Conservation (phyloP, 2,888 invertebrate species). For the Eupithecia vulgata region DNA sequence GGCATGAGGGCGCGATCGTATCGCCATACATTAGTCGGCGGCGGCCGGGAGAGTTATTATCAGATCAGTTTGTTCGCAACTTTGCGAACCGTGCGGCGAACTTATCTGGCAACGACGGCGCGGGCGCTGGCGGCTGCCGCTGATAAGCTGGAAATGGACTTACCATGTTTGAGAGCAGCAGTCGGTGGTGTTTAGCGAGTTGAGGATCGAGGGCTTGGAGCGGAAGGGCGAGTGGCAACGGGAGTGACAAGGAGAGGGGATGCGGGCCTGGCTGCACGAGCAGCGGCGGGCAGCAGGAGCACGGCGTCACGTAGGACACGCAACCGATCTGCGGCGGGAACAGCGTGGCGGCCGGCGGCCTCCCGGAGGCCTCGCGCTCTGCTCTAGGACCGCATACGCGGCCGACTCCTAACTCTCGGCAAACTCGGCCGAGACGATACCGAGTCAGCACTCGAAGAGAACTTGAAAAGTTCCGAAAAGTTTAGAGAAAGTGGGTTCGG, state of each 20-base stretch:
- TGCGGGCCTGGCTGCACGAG: conserved; percentile 77
- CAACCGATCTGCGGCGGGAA: conserved; percentile 84
- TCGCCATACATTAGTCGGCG: conserved; percentile 61
- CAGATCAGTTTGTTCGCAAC: conserved; percentile 68
- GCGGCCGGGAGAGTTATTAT: conserved; percentile 67
- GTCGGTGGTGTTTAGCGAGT: conserved; percentile 80
- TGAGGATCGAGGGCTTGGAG: conserved; percentile 80
- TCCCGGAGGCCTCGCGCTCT: conserved; percentile 80
- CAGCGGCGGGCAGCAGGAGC: conserved; percentile 80
- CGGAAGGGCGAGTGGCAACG: conserved; percentile 77
- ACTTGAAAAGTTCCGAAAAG: conserved; percentile 58
- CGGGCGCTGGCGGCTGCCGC: conserved; percentile 43
- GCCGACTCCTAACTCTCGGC: conserved; percentile 75
- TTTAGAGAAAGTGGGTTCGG: conserved; percentile 56
- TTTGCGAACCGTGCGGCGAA: conserved; percentile 61
- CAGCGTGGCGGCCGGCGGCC: conserved; percentile 84
- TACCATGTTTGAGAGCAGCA: conserved; percentile 84
- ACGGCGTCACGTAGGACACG: conserved; percentile 83
- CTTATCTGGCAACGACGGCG: conserved; percentile 57
- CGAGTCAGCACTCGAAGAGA: conserved; percentile 51
- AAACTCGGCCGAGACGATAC: conserved; percentile 69
- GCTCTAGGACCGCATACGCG: conserved; percentile 82
- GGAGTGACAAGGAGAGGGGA: conserved; percentile 77
- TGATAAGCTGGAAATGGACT: conserved; percentile 65
- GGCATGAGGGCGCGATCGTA: conserved; percentile 59